Evolutionary conservation across 2,888 invertebrate species (phyloP).

Genomic region (Cryptocheilus praepositus): DNA sequence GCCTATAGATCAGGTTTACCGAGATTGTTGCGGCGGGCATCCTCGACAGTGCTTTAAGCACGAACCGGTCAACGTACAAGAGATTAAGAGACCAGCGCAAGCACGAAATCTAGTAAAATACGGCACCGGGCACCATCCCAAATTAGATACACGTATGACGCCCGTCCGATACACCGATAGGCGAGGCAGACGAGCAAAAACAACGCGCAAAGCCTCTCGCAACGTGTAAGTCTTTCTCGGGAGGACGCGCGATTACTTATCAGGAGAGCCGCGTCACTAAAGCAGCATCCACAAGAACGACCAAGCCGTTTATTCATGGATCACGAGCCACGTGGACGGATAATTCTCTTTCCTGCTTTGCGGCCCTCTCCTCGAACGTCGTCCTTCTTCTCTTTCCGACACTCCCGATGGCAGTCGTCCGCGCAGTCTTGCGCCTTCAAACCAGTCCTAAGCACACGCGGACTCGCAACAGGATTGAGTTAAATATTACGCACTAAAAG

Average conservation of each 20-base stretch:
- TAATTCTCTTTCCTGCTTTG: conserved; percentile 24
- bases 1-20: too few relatives aligned
- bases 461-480: neutral
- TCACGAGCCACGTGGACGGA: conserved; percentile 42
- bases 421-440: neutral
- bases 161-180: neutral
- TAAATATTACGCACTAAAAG: neutral
- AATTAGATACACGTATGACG: conserved; percentile 6
- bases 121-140: neutral
- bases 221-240: neutral
- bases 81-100: too few relatives aligned
- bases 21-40: too few relatives aligned
- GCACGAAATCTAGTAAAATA: too few relatives aligned
- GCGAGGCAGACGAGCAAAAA: neutral
- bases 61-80: too few relatives aligned
- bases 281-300: conserved; percentile 24
- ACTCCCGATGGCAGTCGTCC: neutral
- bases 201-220: neutral
- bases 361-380: neutral
- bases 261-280: conserved; percentile 18
- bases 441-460: neutral
- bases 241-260: conserved; percentile 40
- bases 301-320: conserved; percentile 45
- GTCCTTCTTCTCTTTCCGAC: neutral
- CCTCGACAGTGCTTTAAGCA: too few relatives aligned